Conservation (phyloP, 2,888 invertebrate genomes). For the Galerucella nymphaeae region DNA sequence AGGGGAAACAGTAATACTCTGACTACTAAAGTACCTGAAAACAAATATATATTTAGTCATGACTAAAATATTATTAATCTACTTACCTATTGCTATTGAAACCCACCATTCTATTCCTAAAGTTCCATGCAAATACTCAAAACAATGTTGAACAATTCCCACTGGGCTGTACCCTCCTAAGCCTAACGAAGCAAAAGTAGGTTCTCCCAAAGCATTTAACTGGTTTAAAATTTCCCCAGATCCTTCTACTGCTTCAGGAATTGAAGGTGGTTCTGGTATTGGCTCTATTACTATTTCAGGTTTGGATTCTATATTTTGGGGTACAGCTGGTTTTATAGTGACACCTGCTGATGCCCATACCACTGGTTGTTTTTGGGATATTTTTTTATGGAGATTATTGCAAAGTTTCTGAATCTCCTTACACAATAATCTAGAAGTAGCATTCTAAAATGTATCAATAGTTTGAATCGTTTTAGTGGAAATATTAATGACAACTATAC, state of each 20-base stretch:
- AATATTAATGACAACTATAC: not conserved
- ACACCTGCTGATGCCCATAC: not conserved
- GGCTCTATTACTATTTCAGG: conserved; percentile 36
- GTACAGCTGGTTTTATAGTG: not conserved
- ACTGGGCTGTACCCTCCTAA: conserved; percentile 86
- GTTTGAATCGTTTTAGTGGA: not conserved
- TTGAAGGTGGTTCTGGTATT: conserved; percentile 56
- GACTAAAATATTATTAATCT: conserved; percentile 7
- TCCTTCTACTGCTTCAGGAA: conserved; percentile 58
- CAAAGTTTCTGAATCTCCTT: conserved; percentile 47
- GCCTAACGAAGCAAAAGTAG: conserved; percentile 83
- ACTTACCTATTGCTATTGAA: conserved; percentile 78
- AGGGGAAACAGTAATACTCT: conserved; percentile 85
- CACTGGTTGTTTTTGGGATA: not conserved
- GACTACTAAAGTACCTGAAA: conserved; percentile 79
- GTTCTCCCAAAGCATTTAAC: conserved; percentile 73
- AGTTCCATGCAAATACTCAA: conserved; percentile 87
- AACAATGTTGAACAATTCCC: conserved; percentile 81
- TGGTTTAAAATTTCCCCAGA: conserved; percentile 54
- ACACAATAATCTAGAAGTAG: conserved; percentile 38
- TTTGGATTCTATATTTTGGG: conserved; percentile 14
- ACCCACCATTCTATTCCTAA: conserved; percentile 94
- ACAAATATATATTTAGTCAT: not conserved
- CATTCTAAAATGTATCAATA: conserved; percentile 17
- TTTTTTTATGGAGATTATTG: conserved; percentile 34